Evolutionary conservation across 2,797 vertebrate genomes (phyloP).

Genomic region (Poecilia gillii): DNA sequence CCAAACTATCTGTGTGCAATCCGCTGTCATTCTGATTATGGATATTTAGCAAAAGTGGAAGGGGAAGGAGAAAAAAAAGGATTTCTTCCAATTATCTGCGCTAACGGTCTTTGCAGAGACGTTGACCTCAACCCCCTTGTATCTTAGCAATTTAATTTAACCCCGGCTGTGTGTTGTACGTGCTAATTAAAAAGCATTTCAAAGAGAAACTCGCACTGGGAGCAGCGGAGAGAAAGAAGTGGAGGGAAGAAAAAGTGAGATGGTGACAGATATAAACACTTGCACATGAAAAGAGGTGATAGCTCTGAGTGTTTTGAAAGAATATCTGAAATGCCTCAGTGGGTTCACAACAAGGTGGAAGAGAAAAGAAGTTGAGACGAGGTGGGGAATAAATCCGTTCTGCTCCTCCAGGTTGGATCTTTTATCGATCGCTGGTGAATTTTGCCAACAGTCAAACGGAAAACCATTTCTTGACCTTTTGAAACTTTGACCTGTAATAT

Average conservation of each 20-base stretch:
- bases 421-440: not conserved
- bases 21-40: conserved; percentile 78
- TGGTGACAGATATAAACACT: conserved; percentile 55
- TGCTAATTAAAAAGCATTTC: conserved; percentile 81
- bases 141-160: conserved; percentile 83
- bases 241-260: conserved; percentile 27
- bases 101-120: conserved; percentile 74
- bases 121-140: conserved; percentile 79
- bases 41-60: conserved; percentile 64
- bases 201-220: conserved; percentile 69
- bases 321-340: conserved; percentile 35
- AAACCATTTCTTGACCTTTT: not conserved
- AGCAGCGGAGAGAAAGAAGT: conserved; percentile 25
- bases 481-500: not conserved
- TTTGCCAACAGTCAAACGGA: too few relatives aligned
- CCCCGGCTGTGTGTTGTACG: conserved; percentile 69
- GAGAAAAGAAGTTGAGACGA: conserved; percentile 18
- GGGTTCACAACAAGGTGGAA: conserved; percentile 26
- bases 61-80: conserved; percentile 9
- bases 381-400: not conserved
- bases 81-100: conserved; percentile 79
- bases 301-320: conserved; percentile 53
- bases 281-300: conserved; percentile 54
- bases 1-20: conserved; percentile 50
- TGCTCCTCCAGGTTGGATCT: not conserved